Conservation (phyloP, 2,113 vertebrate genomes). For the Muntiacus reevesi region DNA sequence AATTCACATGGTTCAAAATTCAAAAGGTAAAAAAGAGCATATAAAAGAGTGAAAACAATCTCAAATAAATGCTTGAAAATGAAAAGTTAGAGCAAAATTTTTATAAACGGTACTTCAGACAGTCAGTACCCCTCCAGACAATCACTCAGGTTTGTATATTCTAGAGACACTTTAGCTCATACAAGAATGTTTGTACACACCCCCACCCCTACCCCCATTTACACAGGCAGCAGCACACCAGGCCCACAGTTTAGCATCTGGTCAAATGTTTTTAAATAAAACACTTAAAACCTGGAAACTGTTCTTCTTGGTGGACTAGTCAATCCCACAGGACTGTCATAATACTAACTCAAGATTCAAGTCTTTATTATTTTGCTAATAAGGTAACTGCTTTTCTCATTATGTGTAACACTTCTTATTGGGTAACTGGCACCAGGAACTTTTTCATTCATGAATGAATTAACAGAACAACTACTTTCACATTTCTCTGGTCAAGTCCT, state of each 20-base stretch:
- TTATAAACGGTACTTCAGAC: not conserved
- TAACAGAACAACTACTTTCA: not conserved
- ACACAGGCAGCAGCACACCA: not conserved
- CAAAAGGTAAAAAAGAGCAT: not conserved
- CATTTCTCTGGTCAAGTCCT: not conserved
- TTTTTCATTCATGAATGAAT: not conserved
- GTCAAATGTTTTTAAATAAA: not conserved
- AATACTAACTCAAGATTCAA: not conserved
- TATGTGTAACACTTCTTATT: not conserved
- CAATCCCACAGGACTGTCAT: not conserved
- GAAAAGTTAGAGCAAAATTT: not conserved
- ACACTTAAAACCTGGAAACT: not conserved
- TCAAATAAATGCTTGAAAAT: not conserved
- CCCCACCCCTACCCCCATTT: not conserved
- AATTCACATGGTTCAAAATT: not conserved
- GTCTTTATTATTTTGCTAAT: not conserved
- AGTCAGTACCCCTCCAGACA: not conserved
- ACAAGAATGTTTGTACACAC: not conserved
- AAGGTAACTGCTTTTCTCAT: not conserved
- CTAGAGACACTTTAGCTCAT: not conserved
- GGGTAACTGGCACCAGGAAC: not conserved
- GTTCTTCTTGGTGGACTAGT: not conserved
- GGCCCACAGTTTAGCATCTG: not conserved
- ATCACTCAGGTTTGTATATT: not conserved
- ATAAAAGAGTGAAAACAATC: not conserved